These are phyloP conservation scores for Yponomeuta cagnagella DNA, from an alignment of 2,888 invertebrate species.

Conservation along the genomic window DNA sequence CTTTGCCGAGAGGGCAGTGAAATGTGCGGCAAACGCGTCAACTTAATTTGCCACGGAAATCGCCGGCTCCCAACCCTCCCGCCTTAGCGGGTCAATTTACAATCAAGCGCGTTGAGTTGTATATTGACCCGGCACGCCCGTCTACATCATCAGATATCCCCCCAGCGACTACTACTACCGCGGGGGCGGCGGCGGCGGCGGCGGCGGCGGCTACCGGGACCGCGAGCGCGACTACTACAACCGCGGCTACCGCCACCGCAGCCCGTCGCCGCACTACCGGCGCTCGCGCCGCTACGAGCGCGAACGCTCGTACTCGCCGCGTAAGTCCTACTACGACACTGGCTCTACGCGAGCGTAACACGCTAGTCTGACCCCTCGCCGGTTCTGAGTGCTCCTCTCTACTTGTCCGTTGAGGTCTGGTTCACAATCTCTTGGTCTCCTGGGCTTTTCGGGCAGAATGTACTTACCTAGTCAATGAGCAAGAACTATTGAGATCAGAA, in stretches of 20 bases:
- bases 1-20: too few relatives aligned
- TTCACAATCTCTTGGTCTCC: too few relatives aligned
- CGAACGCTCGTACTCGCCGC: constrained; percentile 87
- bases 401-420: too few relatives aligned
- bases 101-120: background rate
- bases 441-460: too few relatives aligned
- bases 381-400: constrained; percentile 19
- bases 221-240: constrained; percentile 71
- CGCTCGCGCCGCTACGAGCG: constrained; percentile 81
- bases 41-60: too few relatives aligned
- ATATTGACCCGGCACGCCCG: background rate
- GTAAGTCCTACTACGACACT: constrained; percentile 74
- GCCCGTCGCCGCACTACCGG: constrained; percentile 84
- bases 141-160: constrained; percentile 5
- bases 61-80: background rate
- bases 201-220: constrained; percentile 69
- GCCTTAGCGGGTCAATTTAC: too few relatives aligned
- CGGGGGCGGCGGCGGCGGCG: constrained; percentile 53
- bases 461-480: too few relatives aligned
- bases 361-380: constrained; percentile 33
- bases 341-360: constrained; percentile 1
- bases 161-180: constrained; percentile 54
- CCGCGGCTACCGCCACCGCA: constrained; percentile 75
- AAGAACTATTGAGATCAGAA: too few relatives aligned
- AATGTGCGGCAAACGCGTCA: too few relatives aligned